Evolutionary conservation across 2,113 vertebrate genomes (phyloP), one percentile per base, ranked within the genome.

Genomic region (Cephalopterus ornatus): DNA sequence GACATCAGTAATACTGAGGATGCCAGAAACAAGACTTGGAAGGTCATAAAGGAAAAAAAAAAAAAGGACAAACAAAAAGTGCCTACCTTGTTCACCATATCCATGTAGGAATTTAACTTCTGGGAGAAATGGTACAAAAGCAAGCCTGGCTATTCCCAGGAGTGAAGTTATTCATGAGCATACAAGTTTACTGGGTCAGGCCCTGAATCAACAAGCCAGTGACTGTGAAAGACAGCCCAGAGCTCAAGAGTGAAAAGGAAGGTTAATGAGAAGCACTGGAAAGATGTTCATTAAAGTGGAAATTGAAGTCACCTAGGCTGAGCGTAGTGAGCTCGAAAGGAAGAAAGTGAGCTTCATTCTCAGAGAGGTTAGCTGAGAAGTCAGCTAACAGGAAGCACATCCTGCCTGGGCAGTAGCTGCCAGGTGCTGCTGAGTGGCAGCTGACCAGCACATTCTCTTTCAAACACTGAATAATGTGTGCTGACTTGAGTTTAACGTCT

Each of bases 141-240:
- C 46, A 80, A 86, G 66, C 11, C 41, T 79, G 75, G 42, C 41
- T 92, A 12, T 67, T 91, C 93, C 87, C 94, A 87, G 81, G 86
- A 67, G 82, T 41, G 62, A 37, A 59, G 37, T 85, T 87, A 85
- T 89, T 95, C 80, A 75, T 89, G 75, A 95, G 81, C 55, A 9
- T 21, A 56, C 5, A 33, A 81, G 88, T 91, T 84, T 84, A 62
- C 87, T 6, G 8, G 93, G 95, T 92, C 95, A 96, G 87, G 61
- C 78, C 73, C 59, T 56, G 88, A 77, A 91, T 87, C 93, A 91
- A 85, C 91, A 90, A 76, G 79, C n/a, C 87, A 68, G 42, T 55
- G 89, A 89, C 74, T 63, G 82, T 96, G 92, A 92, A 81, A 92
- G 93, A 50, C 93, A 92, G 89, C 23, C 72, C 70, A 68, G 92